Evolutionary conservation across 1,140 invertebrate species (phyloP).

Genomic region (Rhyzopertha dominica): DNA sequence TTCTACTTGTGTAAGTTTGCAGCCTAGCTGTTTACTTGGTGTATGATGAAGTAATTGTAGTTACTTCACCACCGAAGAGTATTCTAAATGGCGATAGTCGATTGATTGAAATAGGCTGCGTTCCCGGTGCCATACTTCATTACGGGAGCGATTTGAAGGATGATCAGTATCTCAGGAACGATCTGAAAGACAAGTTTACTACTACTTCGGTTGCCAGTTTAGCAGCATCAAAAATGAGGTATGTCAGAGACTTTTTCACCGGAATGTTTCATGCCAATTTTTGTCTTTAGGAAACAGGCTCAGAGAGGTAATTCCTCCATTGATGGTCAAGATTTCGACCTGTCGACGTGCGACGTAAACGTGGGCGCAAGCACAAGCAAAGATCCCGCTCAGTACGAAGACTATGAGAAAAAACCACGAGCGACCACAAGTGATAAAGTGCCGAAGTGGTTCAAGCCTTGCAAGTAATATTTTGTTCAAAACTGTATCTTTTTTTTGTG

Average conservation of each 20-base stretch:
- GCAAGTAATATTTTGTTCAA: no score
- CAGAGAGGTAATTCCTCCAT: slow-evolving; percentile 16
- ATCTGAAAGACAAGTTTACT: slow-evolving; percentile 47
- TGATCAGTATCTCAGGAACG: slow-evolving; percentile 40
- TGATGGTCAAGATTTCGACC: slow-evolving; percentile 13
- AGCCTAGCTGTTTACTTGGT: slow-evolving; percentile 2
- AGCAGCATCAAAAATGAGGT: slow-evolving; percentile 48
- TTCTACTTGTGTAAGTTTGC: slow-evolving; percentile 70
- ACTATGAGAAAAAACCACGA: slow-evolving; percentile 24
- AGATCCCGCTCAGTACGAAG: slow-evolving; percentile 13
- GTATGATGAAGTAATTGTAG: slow-evolving; percentile 47
- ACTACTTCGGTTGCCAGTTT: slow-evolving; percentile 45
- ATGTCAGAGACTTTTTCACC: slow-evolving; percentile 7
- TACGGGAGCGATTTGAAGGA: slow-evolving; percentile 50
- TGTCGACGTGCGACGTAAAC: slow-evolving; percentile 21
- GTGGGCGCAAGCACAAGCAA: slow-evolving; percentile 35
- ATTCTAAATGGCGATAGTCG: slow-evolving; percentile 53
- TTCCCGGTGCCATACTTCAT: slow-evolving; percentile 70
- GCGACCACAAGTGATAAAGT: slow-evolving; percentile 35
- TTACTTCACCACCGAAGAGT: slow-evolving; percentile 69
- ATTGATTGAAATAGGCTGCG: slow-evolving; percentile 63
- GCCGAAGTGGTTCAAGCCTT: slow-evolving; percentile 49
- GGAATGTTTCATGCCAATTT: slow-evolving; percentile 6
- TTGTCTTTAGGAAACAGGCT: slow-evolving; percentile 27
- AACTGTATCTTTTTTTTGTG: no score